Evolutionary conservation across 2,113 vertebrate species (phyloP).

Genomic region (Chaetodon auriga): DNA sequence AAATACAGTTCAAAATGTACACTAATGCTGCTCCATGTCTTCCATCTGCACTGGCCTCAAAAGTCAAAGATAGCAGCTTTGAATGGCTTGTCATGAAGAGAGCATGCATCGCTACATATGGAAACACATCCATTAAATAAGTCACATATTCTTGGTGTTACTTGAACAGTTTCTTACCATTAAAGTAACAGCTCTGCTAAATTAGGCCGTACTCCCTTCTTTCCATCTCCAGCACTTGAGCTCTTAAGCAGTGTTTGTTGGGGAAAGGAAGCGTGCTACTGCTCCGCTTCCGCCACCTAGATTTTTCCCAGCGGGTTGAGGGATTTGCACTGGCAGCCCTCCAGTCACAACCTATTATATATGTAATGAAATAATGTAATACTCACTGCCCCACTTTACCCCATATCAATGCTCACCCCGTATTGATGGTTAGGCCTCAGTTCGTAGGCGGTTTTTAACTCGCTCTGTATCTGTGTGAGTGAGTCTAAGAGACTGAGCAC

Average conservation of each 20-base stretch:
- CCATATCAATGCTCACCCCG: background rate
- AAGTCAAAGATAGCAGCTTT: too few relatives aligned
- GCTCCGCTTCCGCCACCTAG: constrained; percentile 25
- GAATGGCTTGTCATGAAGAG: too few relatives aligned
- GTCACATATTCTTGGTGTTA: too few relatives aligned
- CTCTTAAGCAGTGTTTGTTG: constrained; percentile 30
- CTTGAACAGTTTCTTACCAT: background rate
- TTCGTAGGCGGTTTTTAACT: background rate
- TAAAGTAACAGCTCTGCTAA: background rate
- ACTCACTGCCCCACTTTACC: background rate
- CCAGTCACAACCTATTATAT: constrained; percentile 42
- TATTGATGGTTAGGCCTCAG: background rate
- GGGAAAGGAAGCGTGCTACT: constrained; percentile 37
- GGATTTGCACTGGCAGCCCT: constrained; percentile 38
- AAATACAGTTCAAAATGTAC: too few relatives aligned
- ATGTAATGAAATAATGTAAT: constrained; percentile 14
- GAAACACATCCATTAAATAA: too few relatives aligned
- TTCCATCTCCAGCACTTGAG: background rate
- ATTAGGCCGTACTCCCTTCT: background rate
- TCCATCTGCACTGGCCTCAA: too few relatives aligned
- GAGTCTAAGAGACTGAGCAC: constrained; percentile 13
- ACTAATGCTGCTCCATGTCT: too few relatives aligned
- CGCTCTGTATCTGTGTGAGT: constrained; percentile 2
- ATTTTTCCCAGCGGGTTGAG: constrained; percentile 20
- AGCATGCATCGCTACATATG: too few relatives aligned